Percentiles rank a stretch among this genome's conserved stretches.
Conservation (phyloP, 92 coral and sea anemone species). For the Phenganax stokvisi region DNA sequence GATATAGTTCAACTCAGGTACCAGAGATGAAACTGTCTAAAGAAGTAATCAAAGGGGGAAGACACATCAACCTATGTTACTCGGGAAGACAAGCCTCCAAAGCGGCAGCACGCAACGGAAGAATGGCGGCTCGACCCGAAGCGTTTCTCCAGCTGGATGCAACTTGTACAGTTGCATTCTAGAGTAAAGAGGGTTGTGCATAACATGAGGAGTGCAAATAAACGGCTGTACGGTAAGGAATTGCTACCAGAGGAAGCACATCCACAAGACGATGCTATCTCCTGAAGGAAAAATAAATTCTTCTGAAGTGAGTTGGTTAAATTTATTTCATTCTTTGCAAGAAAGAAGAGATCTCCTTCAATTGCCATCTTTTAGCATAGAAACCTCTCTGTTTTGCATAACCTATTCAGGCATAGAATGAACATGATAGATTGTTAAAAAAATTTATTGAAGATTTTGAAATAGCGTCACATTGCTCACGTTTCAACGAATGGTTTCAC, state of each 20-base stretch:
- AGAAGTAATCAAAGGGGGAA: slow-evolving; percentile 7
- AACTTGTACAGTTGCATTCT: slow-evolving; percentile 36
- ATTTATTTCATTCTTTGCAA: too few relatives aligned
- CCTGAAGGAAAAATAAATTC: too few relatives aligned
- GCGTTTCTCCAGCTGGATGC: slow-evolving; percentile 44
- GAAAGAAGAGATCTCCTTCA: too few relatives aligned
- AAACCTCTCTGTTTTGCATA: too few relatives aligned
- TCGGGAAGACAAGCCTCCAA: slow-evolving; percentile 6
- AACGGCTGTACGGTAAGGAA: slow-evolving; percentile 30
- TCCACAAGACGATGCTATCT: too few relatives aligned
- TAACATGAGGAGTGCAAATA: slow-evolving; percentile 43
- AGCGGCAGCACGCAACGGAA: background rate
- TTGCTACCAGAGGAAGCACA: slow-evolving; percentile 39
- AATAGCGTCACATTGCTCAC: too few relatives aligned
- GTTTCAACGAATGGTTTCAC: too few relatives aligned
- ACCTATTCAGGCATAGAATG: too few relatives aligned
- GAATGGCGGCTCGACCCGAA: slow-evolving; percentile 52
- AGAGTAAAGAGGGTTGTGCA: slow-evolving; percentile 44
- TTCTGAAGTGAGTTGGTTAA: too few relatives aligned
- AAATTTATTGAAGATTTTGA: too few relatives aligned
- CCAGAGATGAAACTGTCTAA: slow-evolving; percentile 31
- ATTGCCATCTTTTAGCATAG: too few relatives aligned
- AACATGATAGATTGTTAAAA: too few relatives aligned
- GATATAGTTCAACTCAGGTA: slow-evolving; percentile 11
- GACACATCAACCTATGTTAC: background rate